Conservation (phyloP, 2,888 invertebrate genomes). For the Actias luna region DNA sequence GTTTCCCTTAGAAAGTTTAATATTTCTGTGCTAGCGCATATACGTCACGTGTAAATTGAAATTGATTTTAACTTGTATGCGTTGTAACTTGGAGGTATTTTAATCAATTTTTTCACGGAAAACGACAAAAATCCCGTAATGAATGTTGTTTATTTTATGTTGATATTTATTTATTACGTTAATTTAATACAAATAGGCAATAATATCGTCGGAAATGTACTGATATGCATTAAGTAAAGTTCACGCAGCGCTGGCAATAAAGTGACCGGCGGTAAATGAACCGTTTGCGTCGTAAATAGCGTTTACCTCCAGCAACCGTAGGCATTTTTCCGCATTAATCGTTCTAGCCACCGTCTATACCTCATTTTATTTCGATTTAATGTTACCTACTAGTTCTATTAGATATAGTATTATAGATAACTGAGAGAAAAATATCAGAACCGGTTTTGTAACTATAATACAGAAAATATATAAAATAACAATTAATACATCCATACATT, state of each 20-base stretch:
- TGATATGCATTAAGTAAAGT: conserved; percentile 55
- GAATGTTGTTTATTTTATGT: not conserved
- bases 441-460: not conserved
- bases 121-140: not conserved
- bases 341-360: conserved; percentile 33
- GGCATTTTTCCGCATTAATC: conserved; percentile 39
- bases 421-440: not conserved
- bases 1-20: too few species aligned
- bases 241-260: conserved; percentile 43
- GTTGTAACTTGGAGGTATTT: not conserved
- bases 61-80: not conserved
- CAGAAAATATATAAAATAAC: too few species aligned
- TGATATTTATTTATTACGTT: not conserved
- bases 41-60: too few species aligned
- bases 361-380: conserved; percentile 28
- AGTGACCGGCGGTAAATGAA: conserved; percentile 64
- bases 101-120: not conserved
- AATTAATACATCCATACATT: not conserved
- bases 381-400: not conserved
- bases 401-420: too few species aligned
- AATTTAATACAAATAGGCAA: conserved; percentile 19
- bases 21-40: too few species aligned
- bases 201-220: conserved; percentile 24
- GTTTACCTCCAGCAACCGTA: conserved; percentile 51
- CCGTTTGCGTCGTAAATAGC: conserved; percentile 64